phyloP scores from a whole-genome alignment of 2,113 vertebrate genomes.

The Salvelinus fontinalis region DNA sequence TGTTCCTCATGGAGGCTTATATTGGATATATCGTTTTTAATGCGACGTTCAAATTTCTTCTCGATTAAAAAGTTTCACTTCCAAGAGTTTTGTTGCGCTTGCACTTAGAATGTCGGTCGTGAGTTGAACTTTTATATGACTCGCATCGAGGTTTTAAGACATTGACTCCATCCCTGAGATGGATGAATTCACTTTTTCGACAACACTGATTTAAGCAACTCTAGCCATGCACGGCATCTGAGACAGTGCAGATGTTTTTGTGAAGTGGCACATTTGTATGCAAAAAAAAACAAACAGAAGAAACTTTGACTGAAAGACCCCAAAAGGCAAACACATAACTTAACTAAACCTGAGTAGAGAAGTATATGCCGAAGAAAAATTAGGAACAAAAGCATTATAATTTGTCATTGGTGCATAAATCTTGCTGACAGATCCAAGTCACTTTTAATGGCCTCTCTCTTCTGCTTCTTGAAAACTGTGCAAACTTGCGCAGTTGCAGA shows the following conservation, averaged over 20 bases:
- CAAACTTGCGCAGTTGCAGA: slow-evolving; percentile 99
- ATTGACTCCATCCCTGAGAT: neutral
- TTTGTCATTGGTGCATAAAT: slow-evolving; percentile 99
- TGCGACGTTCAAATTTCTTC: too few species aligned
- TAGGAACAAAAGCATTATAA: slow-evolving; percentile 83
- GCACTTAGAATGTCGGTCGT: too few species aligned
- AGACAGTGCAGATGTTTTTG: slow-evolving; percentile 2
- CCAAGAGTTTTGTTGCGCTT: neutral
- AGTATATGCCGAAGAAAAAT: slow-evolving; percentile 38
- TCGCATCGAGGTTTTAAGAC: neutral
- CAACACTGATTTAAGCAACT: slow-evolving; percentile 26
- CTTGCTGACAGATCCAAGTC: slow-evolving; percentile 98
- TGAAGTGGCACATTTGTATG: slow-evolving; percentile 61
- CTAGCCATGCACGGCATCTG: slow-evolving; percentile 16
- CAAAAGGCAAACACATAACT: slow-evolving; percentile 76
- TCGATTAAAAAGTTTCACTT: neutral
- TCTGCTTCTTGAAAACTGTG: slow-evolving; percentile 96
- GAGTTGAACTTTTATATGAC: neutral
- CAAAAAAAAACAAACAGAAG: slow-evolving; percentile 53
- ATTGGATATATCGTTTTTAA: too few species aligned
- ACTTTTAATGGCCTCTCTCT: slow-evolving; percentile 93
- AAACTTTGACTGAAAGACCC: slow-evolving; percentile 32
- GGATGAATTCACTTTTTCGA: neutral
- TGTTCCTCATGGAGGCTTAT: too few species aligned
- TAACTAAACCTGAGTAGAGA: slow-evolving; percentile 70